phyloP scores from a whole-genome alignment of 2,888 invertebrate species.

The Microdon myrmicae region DNA sequence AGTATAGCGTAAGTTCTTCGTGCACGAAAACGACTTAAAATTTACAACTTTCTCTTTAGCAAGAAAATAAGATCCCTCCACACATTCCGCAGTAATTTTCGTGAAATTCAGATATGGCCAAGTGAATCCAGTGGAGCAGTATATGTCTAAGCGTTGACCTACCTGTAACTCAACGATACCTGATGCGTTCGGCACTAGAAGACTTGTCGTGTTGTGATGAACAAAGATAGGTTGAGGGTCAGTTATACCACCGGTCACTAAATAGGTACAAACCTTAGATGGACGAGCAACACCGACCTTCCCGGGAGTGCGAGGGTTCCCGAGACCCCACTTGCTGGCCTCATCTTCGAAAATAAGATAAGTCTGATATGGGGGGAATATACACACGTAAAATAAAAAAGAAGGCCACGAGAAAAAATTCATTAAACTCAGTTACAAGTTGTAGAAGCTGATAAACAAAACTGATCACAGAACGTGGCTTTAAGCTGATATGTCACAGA shows the following conservation, averaged over 20 bases:
- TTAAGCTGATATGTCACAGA: no score
- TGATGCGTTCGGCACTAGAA: conserved; percentile 56
- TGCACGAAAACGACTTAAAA: conserved; percentile 63
- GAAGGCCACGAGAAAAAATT: no score
- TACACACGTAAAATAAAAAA: no score
- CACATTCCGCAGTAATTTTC: conserved; percentile 58
- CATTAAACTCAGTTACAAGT: no score
- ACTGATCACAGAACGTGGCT: no score
- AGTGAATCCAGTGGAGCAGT: conserved; percentile 54
- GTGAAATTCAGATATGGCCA: conserved; percentile 39
- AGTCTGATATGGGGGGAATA: no score
- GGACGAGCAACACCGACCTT: no score
- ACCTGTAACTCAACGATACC: conserved; percentile 56
- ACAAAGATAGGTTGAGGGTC: conserved; percentile 73
- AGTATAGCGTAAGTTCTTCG: conserved; percentile 57
- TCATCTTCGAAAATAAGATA: no score
- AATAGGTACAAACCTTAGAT: conserved; percentile 59
- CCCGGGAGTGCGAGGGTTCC: no score
- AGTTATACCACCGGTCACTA: conserved; percentile 55
- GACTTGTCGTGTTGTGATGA: conserved; percentile 60
- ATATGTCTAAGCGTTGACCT: conserved; percentile 59
- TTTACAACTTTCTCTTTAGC: conserved; percentile 55
- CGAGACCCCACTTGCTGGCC: no score
- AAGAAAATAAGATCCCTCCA: conserved; percentile 55
- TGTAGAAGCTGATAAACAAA: no score